A percentile compares a stretch with the other conserved stretches of the same genome.
These are phyloP conservation scores for Mesorhabditis belari DNA, from an alignment of 2,888 invertebrate species.

Conservation along the genomic window DNA sequence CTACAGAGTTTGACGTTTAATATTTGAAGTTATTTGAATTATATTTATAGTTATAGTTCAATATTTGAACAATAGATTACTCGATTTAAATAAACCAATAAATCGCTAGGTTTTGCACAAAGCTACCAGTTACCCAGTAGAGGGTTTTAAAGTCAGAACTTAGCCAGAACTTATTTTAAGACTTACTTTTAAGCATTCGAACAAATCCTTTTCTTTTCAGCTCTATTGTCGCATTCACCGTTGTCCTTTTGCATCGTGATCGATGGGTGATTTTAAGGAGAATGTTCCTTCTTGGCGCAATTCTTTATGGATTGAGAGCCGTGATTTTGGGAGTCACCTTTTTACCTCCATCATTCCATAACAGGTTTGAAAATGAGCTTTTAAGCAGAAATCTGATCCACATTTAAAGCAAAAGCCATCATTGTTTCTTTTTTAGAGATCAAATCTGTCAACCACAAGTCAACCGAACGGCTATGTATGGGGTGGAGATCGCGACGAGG, in stretches of 20 bases:
- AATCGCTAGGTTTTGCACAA: too few relatives aligned
- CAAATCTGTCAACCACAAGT: slow-evolving; percentile 50
- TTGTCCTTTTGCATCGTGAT: slow-evolving; percentile 46
- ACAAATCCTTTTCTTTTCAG: slow-evolving; percentile 24
- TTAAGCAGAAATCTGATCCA: too few relatives aligned
- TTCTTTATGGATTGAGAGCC: slow-evolving; percentile 38
- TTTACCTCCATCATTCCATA: slow-evolving; percentile 49
- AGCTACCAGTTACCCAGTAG: not conserved
- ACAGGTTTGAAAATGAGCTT: slow-evolving; percentile 13
- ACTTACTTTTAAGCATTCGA: not conserved
- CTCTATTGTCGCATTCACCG: slow-evolving; percentile 44
- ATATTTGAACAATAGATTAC: too few relatives aligned
- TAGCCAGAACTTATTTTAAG: not conserved
- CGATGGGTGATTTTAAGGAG: slow-evolving; percentile 47
- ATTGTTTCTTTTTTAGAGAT: slow-evolving; percentile 18
- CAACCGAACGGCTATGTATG: slow-evolving; percentile 49
- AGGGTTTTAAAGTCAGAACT: not conserved
- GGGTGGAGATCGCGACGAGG: slow-evolving; percentile 43
- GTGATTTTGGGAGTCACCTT: slow-evolving; percentile 41
- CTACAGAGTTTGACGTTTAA: not conserved
- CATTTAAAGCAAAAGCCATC: too few relatives aligned
- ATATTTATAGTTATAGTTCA: too few relatives aligned
- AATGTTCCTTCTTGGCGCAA: slow-evolving; percentile 45
- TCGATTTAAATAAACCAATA: too few relatives aligned
- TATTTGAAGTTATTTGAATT: too few relatives aligned